Evolutionary conservation across 2,888 invertebrate species (phyloP), one percentile per base, ranked within the genome.

Genomic region (Drosophila stalkeri): DNA sequence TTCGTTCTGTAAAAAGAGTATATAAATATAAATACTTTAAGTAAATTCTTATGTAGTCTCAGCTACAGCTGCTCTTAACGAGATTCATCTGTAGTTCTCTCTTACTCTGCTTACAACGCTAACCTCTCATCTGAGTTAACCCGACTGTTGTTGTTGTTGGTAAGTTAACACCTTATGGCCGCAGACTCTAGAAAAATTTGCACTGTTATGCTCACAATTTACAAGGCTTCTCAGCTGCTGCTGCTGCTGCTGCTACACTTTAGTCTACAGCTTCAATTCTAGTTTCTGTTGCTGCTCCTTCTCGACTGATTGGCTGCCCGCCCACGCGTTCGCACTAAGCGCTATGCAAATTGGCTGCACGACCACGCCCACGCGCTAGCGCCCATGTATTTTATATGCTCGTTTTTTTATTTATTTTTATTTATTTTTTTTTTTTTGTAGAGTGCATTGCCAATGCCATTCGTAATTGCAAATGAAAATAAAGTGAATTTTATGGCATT

Each of bases 401-500:
- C 7, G 31, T 52, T 35, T 52, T 52, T 35, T 20, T 11, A 12
- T 20, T 16, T n/a, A n/a, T 2, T n/a, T 51, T 33, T 49, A n/a
- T n/a, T n/a, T n/a, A n/a, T n/a, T n/a, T n/a, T n/a, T 27, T 2
- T n/a, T 51, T 33, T 49, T 51, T 12, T 11, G 4, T n/a, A 12
- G 59, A 71, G 63, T 39, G 64, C 76, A 72, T 63, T 64, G 77
- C 69, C 72, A 79, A 79, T 80, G 80, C 72, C 69, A 72, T 60
- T 55, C 72, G 79, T 80, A 77, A 80, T 77, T 80, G 81, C 77
- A 66, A 73, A 69, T 51, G 61, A 51, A 68, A 64, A 59, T 67
- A 80, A 72, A 72, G 64, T 78, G 64, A 60, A 75, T 78, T 81
- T 78, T 64, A 72, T 78, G 64, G 68, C 72, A 62, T 77, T 81